Conservation (phyloP, 2,113 vertebrate genomes). For the Lanius ludovicianus region DNA sequence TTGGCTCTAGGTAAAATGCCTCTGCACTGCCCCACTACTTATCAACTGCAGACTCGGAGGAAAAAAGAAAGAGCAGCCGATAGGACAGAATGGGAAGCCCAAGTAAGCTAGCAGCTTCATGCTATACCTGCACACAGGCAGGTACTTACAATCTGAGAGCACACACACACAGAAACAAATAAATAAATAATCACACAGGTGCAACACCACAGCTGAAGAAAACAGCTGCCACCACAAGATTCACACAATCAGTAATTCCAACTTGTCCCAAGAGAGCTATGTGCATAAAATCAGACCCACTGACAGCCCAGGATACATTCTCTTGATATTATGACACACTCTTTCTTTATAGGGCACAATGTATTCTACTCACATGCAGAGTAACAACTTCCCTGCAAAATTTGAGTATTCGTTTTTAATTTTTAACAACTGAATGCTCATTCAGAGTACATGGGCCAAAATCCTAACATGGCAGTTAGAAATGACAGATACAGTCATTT, state of each 20-base stretch:
- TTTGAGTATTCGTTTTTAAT: neutral
- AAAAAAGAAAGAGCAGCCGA: neutral
- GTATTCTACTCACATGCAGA: neutral
- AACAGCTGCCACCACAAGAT: neutral
- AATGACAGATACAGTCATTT: neutral
- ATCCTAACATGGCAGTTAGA: neutral
- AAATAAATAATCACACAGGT: neutral
- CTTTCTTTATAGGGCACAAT: neutral
- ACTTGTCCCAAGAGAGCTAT: neutral
- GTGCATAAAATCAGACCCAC: neutral
- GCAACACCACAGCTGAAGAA: neutral
- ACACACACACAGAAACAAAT: neutral
- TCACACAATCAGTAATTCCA: neutral
- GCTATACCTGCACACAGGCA: neutral
- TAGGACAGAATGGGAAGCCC: neutral
- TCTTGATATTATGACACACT: neutral
- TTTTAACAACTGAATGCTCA: neutral
- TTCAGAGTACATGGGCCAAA: neutral
- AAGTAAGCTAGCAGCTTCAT: neutral
- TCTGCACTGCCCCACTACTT: neutral
- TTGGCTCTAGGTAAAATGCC: neutral
- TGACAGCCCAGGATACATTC: neutral
- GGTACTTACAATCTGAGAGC: neutral
- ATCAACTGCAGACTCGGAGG: neutral
- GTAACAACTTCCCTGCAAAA: neutral